Base-by-base conservation (phyloP, 2,888 invertebrate species). In the Onthophagus sagittarius region DNA sequence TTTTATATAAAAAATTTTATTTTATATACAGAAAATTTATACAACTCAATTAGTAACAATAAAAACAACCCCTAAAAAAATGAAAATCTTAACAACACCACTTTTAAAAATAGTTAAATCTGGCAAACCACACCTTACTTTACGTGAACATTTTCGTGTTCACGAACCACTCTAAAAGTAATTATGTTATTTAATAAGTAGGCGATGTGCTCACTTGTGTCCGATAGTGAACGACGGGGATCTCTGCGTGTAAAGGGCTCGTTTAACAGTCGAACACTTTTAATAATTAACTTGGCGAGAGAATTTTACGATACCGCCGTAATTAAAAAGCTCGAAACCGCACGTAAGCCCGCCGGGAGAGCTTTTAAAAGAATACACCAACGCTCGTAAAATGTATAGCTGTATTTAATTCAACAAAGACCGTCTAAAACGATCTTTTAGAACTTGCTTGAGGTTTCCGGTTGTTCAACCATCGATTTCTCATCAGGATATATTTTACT, bases 321-420 rank as follows among this genome's bases (percentile, higher is more conserved):
- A 76, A 76, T 76, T 76, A 76, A 76, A 75, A 74, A 74, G 76
- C 75, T 75, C 74, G 72, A 72, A 74, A 72, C 75, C 32, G 71
- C 75, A 75, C 74, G 75, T 69, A 74, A 72, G 71, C 71, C 75
- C 72, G 65, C 62, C 15, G 74, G 74, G 75, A 73, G 73, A 73
- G 65, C 73, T 73, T 73, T 73, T 70, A 33, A 70, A 73, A 73
- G 73, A 73, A 73, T 73, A 73, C 71, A 53, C 65, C 64, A 31
- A 65, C 70, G 71, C 53, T 62, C 73, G 32, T 73, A 70, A 73
- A 73, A 73, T 73, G 70, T 73, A 73, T 73, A 73, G 71, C 71
- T 71, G 73, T 62, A 67, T 73, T 73, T 65, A 71, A 71, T 73
- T 71, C 65, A 71, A 73, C 73, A 73, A 73, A 73, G 73, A 11